These are phyloP conservation scores for Nebria brevicollis DNA, from an alignment of 2,888 invertebrate species.

Conservation along the genomic window DNA sequence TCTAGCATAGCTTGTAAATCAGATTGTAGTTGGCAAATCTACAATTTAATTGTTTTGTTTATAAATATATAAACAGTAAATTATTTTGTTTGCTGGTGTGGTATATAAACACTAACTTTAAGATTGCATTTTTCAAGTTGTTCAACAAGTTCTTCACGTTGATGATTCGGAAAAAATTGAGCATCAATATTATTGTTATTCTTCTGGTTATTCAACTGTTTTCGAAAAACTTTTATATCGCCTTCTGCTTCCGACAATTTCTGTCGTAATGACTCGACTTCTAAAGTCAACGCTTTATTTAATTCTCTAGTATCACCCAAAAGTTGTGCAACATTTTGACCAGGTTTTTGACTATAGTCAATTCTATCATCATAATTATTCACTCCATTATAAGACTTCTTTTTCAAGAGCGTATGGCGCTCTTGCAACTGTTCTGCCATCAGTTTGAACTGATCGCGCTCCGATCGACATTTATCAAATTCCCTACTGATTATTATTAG, in stretches of 20 bases:
- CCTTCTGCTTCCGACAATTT: slow-evolving; percentile 76
- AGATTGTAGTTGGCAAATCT: slow-evolving; percentile 78
- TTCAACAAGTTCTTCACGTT: slow-evolving; percentile 74
- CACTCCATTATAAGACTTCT: slow-evolving; percentile 54
- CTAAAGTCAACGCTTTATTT: slow-evolving; percentile 68
- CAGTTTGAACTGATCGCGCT: slow-evolving; percentile 82
- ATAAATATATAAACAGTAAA: too few species aligned
- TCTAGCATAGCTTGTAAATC: slow-evolving; percentile 83
- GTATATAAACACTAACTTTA: slow-evolving; percentile 65
- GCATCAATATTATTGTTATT: slow-evolving; percentile 49
- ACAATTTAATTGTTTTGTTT: slow-evolving; percentile 49
- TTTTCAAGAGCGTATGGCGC: slow-evolving; percentile 64
- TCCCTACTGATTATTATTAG: slow-evolving; percentile 81
- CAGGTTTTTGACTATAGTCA: slow-evolving; percentile 55
- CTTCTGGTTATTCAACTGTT: slow-evolving; percentile 58
- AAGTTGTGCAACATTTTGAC: slow-evolving; percentile 67
- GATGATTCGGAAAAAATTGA: slow-evolving; percentile 66
- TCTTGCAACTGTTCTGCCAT: slow-evolving; percentile 81
- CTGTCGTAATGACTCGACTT: slow-evolving; percentile 75
- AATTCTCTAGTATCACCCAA: slow-evolving; percentile 69
- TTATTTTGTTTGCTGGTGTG: too few species aligned
- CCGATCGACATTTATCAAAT: slow-evolving; percentile 79
- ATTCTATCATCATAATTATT: slow-evolving; percentile 48
- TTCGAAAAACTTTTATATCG: slow-evolving; percentile 74
- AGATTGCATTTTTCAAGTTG: slow-evolving; percentile 73